Percentiles rank a stretch among this genome's conserved stretches.
Evolutionary conservation across 2,888 invertebrate species (phyloP).

Genomic region (Chrysodeixis includens): DNA sequence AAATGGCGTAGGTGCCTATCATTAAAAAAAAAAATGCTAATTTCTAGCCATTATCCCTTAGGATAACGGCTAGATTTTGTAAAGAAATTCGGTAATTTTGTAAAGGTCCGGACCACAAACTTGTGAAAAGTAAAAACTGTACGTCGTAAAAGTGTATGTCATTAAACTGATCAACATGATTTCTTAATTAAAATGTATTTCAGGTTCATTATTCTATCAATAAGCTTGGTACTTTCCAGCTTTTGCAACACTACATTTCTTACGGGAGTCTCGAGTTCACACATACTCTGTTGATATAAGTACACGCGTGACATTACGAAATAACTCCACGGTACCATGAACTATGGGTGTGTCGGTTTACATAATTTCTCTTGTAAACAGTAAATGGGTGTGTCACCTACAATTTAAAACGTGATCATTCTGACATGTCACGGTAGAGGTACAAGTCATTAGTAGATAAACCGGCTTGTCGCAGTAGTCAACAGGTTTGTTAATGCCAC

Average conservation of each 20-base stretch:
- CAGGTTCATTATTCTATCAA: too few relatives aligned
- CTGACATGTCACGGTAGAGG: conserved; percentile 23
- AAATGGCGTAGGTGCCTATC: neutral
- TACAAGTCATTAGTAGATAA: neutral
- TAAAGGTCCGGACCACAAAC: too few relatives aligned
- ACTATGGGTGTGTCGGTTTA: conserved; percentile 22
- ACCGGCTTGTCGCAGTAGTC: neutral
- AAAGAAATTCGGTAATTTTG: too few relatives aligned
- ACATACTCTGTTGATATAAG: neutral
- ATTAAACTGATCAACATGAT: too few relatives aligned
- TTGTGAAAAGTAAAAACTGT: too few relatives aligned
- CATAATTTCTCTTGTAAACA: conserved; percentile 2
- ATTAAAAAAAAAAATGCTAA: neutral
- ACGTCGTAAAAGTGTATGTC: too few relatives aligned
- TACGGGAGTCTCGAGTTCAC: too few relatives aligned
- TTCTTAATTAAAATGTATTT: too few relatives aligned
- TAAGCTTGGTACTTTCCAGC: too few relatives aligned
- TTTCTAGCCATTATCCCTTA: too few relatives aligned
- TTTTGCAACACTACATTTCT: too few relatives aligned
- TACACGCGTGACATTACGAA: neutral
- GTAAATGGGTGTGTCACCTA: conserved; percentile 30
- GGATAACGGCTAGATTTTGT: too few relatives aligned
- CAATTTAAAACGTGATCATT: conserved; percentile 17
- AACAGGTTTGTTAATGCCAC: neutral
- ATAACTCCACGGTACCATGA: neutral